Percentiles rank a stretch among this genome's conserved stretches.
Evolutionary conservation across 1,140 invertebrate species (phyloP).

Genomic region (Conopomorpha cramerella): DNA sequence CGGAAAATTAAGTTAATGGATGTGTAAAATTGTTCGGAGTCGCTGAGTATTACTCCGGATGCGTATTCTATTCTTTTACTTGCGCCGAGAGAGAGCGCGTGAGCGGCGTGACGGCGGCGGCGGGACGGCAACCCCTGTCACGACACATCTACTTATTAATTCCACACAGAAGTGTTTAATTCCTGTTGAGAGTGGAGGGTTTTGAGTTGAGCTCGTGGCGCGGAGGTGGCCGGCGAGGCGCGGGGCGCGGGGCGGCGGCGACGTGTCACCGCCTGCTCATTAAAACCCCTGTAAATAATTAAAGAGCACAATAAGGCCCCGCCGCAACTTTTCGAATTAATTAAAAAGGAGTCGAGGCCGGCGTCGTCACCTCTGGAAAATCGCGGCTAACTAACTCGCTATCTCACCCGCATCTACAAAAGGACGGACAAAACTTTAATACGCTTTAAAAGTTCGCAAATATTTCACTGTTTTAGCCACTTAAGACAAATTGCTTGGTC

Average conservation of each 20-base stretch:
- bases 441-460: conserved; percentile 35
- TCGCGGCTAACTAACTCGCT: conserved; percentile 14
- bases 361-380: conserved; percentile 14
- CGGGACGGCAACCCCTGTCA: too few species aligned
- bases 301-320: conserved; percentile 14
- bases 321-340: conserved; percentile 21
- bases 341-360: conserved; percentile 13
- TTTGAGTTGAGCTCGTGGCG: conserved; percentile 12
- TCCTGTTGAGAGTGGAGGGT: too few species aligned
- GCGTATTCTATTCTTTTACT: too few species aligned
- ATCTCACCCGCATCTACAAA: conserved; percentile 20
- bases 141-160: too few species aligned
- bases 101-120: too few species aligned
- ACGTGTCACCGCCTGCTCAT: conserved; percentile 17
- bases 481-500: conserved; percentile 42
- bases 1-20: background rate
- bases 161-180: too few species aligned
- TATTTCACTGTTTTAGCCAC: conserved; percentile 46
- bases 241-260: conserved; percentile 1
- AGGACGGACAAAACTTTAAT: conserved; percentile 31
- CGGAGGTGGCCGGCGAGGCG: conserved; percentile 1
- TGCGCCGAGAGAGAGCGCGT: too few species aligned
- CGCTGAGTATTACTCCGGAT: too few species aligned
- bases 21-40: too few species aligned
- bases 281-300: conserved; percentile 22